Evolutionary conservation across 2,888 invertebrate species (phyloP).

Genomic region (Vesta saturnalis): DNA sequence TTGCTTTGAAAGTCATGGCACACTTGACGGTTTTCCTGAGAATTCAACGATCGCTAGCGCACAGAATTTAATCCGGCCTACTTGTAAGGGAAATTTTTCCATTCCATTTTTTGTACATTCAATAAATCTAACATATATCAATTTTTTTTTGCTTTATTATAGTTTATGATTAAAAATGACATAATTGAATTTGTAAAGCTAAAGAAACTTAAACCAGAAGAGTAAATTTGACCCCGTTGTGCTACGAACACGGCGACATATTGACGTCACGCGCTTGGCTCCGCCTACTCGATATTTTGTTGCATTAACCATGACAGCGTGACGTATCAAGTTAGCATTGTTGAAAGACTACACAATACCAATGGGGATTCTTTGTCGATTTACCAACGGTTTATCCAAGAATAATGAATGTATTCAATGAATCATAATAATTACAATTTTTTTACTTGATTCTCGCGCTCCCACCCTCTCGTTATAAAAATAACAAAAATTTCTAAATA

Average conservation of each 20-base stretch:
- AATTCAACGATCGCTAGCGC: slow-evolving; percentile 32
- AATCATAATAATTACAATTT: slow-evolving; percentile 20
- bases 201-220: slow-evolving; percentile 25
- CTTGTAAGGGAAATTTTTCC: slow-evolving; percentile 20
- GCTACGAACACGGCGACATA: slow-evolving; percentile 40
- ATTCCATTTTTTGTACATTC: no score
- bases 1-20: slow-evolving; percentile 38
- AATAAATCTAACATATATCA: no score
- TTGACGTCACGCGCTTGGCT: slow-evolving; percentile 44
- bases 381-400: slow-evolving; percentile 26
- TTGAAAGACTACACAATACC: slow-evolving; percentile 33
- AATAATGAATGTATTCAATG: slow-evolving; percentile 20
- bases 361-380: slow-evolving; percentile 29
- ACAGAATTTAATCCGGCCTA: slow-evolving; percentile 24
- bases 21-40: slow-evolving; percentile 46
- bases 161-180: not conserved
- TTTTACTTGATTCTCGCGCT: not conserved
- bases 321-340: slow-evolving; percentile 44
- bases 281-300: slow-evolving; percentile 42
- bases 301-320: slow-evolving; percentile 45
- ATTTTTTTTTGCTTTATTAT: no score
- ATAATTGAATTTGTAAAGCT: slow-evolving; percentile 20
- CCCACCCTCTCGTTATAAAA: slow-evolving; percentile 18
- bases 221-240: slow-evolving; percentile 40
- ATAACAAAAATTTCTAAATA: slow-evolving; percentile 15